Evolutionary conservation across 2,888 invertebrate species (phyloP).

Genomic region (Chrysotoxum bicinctum): DNA sequence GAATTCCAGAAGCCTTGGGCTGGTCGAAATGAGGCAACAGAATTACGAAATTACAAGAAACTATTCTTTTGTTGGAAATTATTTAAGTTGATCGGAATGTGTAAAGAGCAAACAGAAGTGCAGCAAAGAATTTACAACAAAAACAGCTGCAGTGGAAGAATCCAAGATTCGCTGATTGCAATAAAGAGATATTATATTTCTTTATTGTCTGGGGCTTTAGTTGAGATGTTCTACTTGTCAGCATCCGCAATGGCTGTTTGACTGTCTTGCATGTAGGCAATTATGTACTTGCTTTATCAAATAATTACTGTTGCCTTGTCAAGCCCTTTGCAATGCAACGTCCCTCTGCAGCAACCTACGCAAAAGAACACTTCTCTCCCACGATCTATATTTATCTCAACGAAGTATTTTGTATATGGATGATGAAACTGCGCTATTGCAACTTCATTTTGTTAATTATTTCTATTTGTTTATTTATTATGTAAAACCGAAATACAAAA

Average conservation of each 20-base stretch:
- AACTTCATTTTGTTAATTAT: not conserved
- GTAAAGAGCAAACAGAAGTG: conserved; percentile 3
- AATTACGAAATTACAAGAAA: not conserved
- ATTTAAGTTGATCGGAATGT: conserved; percentile 2
- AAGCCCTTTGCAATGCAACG: conserved; percentile 3
- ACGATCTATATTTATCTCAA: not conserved
- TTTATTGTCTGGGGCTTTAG: conserved; percentile 38
- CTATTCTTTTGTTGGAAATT: conserved; percentile 21
- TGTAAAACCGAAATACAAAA: no score
- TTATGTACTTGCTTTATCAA: not conserved
- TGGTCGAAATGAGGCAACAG: not conserved
- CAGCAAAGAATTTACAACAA: not conserved
- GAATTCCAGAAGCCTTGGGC: not conserved
- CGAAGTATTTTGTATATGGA: not conserved
- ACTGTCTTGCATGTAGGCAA: not conserved
- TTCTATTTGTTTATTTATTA: not conserved
- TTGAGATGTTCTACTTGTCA: not conserved
- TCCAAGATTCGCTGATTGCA: not conserved
- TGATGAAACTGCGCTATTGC: not conserved
- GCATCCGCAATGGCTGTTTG: not conserved
- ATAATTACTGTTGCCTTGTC: not conserved
- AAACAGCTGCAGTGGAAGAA: not conserved
- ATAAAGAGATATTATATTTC: not conserved
- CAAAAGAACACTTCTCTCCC: not conserved
- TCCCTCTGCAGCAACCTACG: not conserved